These are phyloP conservation scores for Peromyscus leucopus DNA, from an alignment of 2,113 vertebrate genomes.

Conservation along the genomic window DNA sequence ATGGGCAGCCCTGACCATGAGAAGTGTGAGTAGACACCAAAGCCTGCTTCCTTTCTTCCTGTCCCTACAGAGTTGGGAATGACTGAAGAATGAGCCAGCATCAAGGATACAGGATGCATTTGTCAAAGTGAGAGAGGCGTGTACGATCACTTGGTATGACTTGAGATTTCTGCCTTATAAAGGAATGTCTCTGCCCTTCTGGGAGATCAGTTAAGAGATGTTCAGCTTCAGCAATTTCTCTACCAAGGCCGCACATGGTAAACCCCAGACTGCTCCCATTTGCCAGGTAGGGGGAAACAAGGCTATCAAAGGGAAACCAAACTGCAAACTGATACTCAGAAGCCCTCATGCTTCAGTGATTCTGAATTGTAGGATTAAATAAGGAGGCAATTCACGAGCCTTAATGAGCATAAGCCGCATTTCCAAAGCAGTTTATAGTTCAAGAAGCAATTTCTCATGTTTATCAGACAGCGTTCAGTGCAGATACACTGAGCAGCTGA, in stretches of 20 bases:
- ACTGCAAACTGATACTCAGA: background rate
- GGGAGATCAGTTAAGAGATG: constrained; percentile 9
- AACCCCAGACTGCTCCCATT: background rate
- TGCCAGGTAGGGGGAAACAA: background rate
- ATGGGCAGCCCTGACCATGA: background rate
- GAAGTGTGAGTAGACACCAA: background rate
- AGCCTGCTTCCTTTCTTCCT: background rate
- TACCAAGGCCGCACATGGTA: background rate
- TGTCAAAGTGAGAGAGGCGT: background rate
- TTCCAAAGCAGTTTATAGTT: background rate
- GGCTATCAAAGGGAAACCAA: background rate
- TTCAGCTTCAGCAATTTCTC: constrained; percentile 45
- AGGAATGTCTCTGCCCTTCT: constrained; percentile 39
- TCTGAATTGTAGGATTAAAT: constrained; percentile 25
- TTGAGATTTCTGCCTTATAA: constrained; percentile 50
- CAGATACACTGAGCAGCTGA: background rate
- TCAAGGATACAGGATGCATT: background rate
- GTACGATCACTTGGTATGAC: constrained; percentile 40
- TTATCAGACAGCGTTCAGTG: background rate
- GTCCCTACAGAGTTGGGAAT: background rate
- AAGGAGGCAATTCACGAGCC: background rate
- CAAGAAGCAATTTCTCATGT: background rate
- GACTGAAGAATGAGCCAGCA: constrained; percentile 64
- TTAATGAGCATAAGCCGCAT: constrained; percentile 12
- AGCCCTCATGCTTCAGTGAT: background rate